Conservation (phyloP, 2,797 vertebrate species). For the Pangasius macronema region DNA sequence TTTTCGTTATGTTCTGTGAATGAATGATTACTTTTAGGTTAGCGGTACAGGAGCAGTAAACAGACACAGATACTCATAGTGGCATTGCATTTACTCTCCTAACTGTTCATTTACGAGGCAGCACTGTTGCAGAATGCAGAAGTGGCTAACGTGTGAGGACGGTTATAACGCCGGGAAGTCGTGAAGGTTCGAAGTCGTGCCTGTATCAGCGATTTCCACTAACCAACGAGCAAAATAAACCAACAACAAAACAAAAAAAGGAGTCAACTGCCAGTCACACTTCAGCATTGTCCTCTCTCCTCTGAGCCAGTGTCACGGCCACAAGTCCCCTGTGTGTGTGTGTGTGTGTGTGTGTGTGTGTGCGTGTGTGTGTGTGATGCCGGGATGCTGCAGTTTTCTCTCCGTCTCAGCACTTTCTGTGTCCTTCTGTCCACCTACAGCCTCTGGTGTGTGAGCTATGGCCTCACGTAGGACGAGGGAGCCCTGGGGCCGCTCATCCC, state of each 20-base stretch:
- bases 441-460: constrained; percentile 65
- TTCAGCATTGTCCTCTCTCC: constrained; percentile 57
- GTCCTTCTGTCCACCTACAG: constrained; percentile 66
- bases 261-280: constrained; percentile 55
- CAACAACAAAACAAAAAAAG: constrained; percentile 6
- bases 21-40: not conserved
- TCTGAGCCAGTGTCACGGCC: not conserved
- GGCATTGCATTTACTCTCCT: not conserved
- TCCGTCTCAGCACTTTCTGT: constrained; percentile 71
- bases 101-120: not conserved
- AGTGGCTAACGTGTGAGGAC: constrained; percentile 44
- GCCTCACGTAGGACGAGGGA: constrained; percentile 53
- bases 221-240: not conserved
- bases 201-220: constrained; percentile 57
- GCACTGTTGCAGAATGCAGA: constrained; percentile 42
- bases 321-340: constrained; percentile 19
- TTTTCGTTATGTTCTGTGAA: not conserved
- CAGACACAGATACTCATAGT: not conserved
- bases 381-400: constrained; percentile 61
- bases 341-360: constrained; percentile 25
- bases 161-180: constrained; percentile 34
- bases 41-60: not conserved
- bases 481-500: constrained; percentile 54
- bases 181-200: constrained; percentile 41
- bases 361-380: constrained; percentile 25